Percentiles rank a stretch among this genome's conserved stretches.
These are phyloP conservation scores for Pangasius mekongensis DNA, from an alignment of 2,797 vertebrate genomes.

Conservation along the genomic window DNA sequence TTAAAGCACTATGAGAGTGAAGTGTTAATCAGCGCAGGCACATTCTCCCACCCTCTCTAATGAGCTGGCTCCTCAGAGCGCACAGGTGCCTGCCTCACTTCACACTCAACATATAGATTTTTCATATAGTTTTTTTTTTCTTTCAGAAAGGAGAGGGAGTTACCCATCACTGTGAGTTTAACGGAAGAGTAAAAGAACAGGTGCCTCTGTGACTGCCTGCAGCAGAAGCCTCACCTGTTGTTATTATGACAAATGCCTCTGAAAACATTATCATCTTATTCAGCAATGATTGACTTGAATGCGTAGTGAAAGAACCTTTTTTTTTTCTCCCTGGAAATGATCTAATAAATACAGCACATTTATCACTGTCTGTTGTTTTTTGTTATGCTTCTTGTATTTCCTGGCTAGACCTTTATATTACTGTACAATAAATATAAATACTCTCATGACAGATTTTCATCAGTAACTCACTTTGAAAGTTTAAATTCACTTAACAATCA, in stretches of 20 bases:
- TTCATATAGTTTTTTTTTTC: slow-evolving; percentile 17
- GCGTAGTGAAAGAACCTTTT: neutral
- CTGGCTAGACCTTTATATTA: slow-evolving; percentile 14
- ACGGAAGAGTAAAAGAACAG: slow-evolving; percentile 25
- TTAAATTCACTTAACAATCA: slow-evolving; percentile 78
- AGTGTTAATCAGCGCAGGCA: slow-evolving; percentile 57
- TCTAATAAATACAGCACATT: neutral
- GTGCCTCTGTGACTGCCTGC: slow-evolving; percentile 2
- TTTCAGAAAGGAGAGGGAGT: neutral
- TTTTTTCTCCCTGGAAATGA: neutral
- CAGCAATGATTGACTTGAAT: slow-evolving; percentile 21
- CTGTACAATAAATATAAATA: slow-evolving; percentile 38
- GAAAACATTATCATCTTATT: slow-evolving; percentile 18
- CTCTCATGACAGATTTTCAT: slow-evolving; percentile 53
- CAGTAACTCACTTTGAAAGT: slow-evolving; percentile 61
- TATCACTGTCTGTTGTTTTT: neutral
- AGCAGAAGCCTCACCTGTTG: slow-evolving; percentile 10
- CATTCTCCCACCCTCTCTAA: slow-evolving; percentile 44
- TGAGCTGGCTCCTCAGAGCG: slow-evolving; percentile 37
- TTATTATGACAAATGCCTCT: slow-evolving; percentile 3
- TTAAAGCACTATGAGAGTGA: slow-evolving; percentile 50
- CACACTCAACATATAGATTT: slow-evolving; percentile 20
- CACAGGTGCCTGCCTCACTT: slow-evolving; percentile 13
- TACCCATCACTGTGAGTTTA: neutral
- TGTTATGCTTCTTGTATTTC: neutral